Conservation (phyloP, 1,140 invertebrate species). For the Micrasema minimum region DNA sequence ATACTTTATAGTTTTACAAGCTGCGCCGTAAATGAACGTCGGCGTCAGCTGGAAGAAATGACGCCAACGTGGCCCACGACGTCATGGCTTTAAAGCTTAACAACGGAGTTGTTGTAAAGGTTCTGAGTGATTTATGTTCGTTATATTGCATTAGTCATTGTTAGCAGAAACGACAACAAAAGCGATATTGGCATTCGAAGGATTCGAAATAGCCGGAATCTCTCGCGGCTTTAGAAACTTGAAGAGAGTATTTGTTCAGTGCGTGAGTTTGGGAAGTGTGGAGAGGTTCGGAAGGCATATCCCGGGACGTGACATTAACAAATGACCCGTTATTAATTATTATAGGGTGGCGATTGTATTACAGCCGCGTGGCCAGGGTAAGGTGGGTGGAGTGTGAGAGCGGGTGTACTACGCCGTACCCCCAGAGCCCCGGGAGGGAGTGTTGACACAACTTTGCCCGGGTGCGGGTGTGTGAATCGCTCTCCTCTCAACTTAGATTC, state of each 20-base stretch:
- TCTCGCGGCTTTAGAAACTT: constrained; percentile 30
- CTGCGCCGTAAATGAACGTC: too few species aligned
- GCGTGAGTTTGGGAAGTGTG: constrained; percentile 2
- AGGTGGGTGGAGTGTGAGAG: constrained; percentile 39
- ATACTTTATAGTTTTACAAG: too few species aligned
- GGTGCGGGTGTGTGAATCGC: not conserved
- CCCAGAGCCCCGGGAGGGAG: constrained; percentile 23
- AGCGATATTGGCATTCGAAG: constrained; percentile 21
- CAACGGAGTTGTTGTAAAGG: not conserved
- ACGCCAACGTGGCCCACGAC: too few species aligned
- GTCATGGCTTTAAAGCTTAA: too few species aligned
- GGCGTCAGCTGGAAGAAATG: too few species aligned
- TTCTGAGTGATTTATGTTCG: constrained; percentile 13
- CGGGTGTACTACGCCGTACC: too few species aligned
- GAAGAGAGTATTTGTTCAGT: constrained; percentile 12
- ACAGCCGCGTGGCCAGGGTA: constrained; percentile 19
- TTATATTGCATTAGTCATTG: constrained; percentile 25
- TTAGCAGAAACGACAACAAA: constrained; percentile 22
- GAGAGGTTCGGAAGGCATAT: constrained; percentile 8
- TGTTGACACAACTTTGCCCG: constrained; percentile 20
- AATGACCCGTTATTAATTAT: constrained; percentile 54
- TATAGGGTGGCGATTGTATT: constrained; percentile 48
- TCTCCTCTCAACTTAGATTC: not conserved
- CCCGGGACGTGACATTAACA: constrained; percentile 48
- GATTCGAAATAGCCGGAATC: constrained; percentile 17